Evolutionary conservation across 2,113 vertebrate genomes (phyloP).

Genomic region (Vombatus ursinus): DNA sequence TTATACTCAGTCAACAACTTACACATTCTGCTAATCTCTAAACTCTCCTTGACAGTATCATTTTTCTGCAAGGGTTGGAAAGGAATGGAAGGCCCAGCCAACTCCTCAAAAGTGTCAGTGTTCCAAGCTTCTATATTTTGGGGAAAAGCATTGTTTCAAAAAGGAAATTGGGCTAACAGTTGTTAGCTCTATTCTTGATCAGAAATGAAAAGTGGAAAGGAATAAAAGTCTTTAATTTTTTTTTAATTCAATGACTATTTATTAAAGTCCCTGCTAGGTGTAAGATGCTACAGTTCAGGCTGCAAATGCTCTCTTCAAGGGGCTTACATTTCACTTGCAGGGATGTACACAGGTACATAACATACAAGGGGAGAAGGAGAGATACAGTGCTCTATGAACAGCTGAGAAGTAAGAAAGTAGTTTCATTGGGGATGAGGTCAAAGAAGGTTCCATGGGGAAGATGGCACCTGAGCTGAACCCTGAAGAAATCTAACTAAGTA

Average conservation of each 20-base stretch:
- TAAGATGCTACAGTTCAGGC: not conserved
- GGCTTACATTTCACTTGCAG: not conserved
- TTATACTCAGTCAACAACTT: slow-evolving; percentile 45
- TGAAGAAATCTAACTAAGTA: not conserved
- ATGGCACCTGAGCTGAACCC: not conserved
- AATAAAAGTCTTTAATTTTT: not conserved
- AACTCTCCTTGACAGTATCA: not conserved
- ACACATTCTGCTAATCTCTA: slow-evolving; percentile 4
- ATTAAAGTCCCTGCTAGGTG: not conserved
- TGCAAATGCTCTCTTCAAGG: not conserved
- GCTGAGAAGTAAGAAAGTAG: not conserved
- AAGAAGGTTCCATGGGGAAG: not conserved
- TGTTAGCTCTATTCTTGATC: not conserved
- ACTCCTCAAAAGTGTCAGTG: slow-evolving; percentile 19
- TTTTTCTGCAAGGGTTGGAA: slow-evolving; percentile 26
- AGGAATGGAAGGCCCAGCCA: not conserved
- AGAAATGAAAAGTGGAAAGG: slow-evolving; percentile 34
- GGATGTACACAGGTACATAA: not conserved
- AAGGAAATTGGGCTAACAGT: not conserved
- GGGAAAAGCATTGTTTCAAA: not conserved
- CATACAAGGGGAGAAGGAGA: not conserved
- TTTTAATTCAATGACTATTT: not conserved
- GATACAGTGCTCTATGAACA: not conserved
- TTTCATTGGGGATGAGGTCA: not conserved
- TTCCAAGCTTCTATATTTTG: not conserved